Evolutionary conservation across 64 coral and sea anemone genomes (phyloP).

Genomic region (Montipora efflorescens): DNA sequence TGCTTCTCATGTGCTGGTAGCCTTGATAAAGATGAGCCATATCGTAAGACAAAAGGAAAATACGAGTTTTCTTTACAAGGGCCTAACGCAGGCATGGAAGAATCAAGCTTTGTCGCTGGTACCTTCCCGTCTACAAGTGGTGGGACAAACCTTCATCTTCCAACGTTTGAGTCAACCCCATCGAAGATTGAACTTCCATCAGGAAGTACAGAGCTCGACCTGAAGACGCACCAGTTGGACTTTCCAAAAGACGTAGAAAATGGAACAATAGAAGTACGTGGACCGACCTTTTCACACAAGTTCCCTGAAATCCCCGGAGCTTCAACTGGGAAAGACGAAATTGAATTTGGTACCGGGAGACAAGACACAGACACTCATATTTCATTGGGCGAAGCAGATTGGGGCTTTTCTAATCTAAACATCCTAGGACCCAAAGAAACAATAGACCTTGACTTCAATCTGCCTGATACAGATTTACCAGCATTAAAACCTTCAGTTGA

Average conservation of each 20-base stretch:
- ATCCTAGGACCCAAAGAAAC: neutral
- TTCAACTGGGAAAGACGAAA: neutral
- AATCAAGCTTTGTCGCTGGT: neutral
- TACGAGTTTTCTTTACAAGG: neutral
- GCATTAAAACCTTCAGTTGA: neutral
- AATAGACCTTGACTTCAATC: neutral
- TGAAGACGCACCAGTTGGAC: neutral
- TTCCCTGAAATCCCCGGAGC: neutral
- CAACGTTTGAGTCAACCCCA: neutral
- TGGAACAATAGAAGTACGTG: neutral
- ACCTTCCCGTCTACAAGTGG: neutral
- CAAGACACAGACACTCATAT: neutral
- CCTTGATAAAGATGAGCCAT: conserved; percentile 17
- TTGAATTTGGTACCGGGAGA: neutral
- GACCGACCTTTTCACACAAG: neutral
- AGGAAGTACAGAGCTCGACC: neutral
- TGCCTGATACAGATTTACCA: neutral
- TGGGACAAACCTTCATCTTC: neutral
- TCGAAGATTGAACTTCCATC: neutral
- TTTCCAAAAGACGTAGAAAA: neutral
- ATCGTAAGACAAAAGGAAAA: conserved; percentile 16
- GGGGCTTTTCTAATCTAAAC: neutral
- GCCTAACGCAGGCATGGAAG: neutral
- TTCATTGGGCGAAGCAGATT: neutral
- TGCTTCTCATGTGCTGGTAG: conserved; percentile 23